Evolutionary conservation across 2,113 vertebrate genomes (phyloP), one percentile per base, ranked within the genome.

Genomic region (Eretmochelys imbricata): DNA sequence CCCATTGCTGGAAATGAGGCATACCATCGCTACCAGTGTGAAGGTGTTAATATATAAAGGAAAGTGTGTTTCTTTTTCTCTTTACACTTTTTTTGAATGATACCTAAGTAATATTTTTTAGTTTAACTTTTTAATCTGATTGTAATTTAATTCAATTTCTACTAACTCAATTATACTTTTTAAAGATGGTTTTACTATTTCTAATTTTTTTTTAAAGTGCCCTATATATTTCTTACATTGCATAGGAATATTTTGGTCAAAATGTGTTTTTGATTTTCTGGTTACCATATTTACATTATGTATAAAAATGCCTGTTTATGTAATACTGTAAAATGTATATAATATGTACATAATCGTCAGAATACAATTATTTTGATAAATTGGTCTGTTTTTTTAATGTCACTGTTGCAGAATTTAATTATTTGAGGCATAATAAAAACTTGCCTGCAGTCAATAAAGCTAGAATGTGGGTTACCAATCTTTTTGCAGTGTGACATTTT

Each of bases 281-380:
- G 76, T 97, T 96, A 95, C 92, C 97, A 97, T 97, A 97, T 96
- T 98, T 96, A 98, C 85, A 87, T 97, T 98, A 95, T 98, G 97
- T 98, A 95, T 98, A 97, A 97, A 98, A 95, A 89, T 92, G 16
- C 88, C 89, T 96, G 96, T 97, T 97, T 98, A 97, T 97, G 93
- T 96, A 98, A 97, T 96, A 91, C 85, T 98, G 98, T 99, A 99
- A 98, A 98, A 98, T 99, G 98, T 99, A 98, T 99, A 98, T 98
- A 89, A 98, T 99, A 98, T 99, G 98, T 99, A 99, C 93, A 99
- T 98, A 99, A 97, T 97, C 98, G 97, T 98, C 97, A 98, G 97
- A 98, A 98, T 98, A 98, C 98, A 98, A 98, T 98, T 98, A 98
- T 99, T 99, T 98, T 98, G 98, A 94, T 98, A 98, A 98, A 97